phyloP scores from a whole-genome alignment of 2,888 invertebrate species.

The Mythimna ferrago region DNA sequence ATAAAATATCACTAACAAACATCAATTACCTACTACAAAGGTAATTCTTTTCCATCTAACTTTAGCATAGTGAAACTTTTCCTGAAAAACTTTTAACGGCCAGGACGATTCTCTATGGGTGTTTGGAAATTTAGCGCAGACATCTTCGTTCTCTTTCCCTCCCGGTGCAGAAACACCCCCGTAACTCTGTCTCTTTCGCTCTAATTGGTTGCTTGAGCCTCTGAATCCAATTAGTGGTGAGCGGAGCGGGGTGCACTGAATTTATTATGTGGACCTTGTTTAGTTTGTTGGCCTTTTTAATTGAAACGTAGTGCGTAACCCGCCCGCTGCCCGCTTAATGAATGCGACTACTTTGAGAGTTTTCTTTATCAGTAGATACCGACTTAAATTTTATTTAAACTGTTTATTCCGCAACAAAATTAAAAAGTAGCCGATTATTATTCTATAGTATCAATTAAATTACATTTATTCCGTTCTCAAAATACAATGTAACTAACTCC shows the following conservation, averaged over 20 bases:
- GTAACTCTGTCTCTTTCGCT: conserved; percentile 74
- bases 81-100: conserved; percentile 45
- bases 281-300: conserved; percentile 84
- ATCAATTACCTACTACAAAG: conserved; percentile 3
- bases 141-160: conserved; percentile 58
- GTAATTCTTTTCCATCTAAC: conserved; percentile 29
- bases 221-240: conserved; percentile 85
- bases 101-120: conserved; percentile 37
- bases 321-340: conserved; percentile 72
- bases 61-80: conserved; percentile 31
- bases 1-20: conserved; percentile 20
- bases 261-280: conserved; percentile 85
- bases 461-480: not conserved
- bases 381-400: conserved; percentile 13
- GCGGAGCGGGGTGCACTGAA: conserved; percentile 79
- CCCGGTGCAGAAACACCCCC: conserved; percentile 56
- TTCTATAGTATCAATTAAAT: not conserved
- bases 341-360: conserved; percentile 66
- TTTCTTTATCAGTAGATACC: conserved; percentile 53
- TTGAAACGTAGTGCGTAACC: conserved; percentile 86
- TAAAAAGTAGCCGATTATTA: not conserved
- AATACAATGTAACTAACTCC: not conserved
- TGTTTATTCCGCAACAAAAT: not conserved
- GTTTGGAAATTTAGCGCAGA: conserved; percentile 55
- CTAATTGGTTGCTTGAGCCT: conserved; percentile 85